Evolutionary conservation across 2,888 invertebrate species (phyloP).

Genomic region (Melanchra persicariae): DNA sequence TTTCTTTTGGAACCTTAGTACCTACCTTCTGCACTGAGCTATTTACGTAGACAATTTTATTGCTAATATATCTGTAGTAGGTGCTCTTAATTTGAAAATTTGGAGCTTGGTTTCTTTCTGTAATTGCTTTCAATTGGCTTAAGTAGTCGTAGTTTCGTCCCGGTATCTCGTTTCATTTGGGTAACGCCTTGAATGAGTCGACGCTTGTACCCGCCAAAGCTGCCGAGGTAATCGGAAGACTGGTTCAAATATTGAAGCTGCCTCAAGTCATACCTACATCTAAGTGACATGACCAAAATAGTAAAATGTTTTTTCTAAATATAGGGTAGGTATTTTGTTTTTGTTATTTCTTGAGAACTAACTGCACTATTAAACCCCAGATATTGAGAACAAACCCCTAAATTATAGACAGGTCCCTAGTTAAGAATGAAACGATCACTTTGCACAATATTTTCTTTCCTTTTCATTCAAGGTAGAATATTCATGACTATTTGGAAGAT

Average conservation of each 20-base stretch:
- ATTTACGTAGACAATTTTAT: constrained; percentile 21
- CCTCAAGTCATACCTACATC: neutral
- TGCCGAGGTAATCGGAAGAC: constrained; percentile 10
- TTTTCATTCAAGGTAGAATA: neutral
- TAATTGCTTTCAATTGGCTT: constrained; percentile 69
- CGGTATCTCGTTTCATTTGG: constrained; percentile 63
- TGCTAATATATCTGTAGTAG: neutral
- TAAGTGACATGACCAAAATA: constrained; percentile 12
- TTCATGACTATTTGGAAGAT: neutral
- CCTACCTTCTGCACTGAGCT: constrained; percentile 16
- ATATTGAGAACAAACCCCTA: no score
- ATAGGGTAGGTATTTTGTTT: constrained; percentile 8
- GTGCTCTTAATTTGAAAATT: constrained; percentile 15
- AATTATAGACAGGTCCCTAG: no score
- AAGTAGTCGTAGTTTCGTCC: constrained; percentile 56
- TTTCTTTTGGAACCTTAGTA: constrained; percentile 49
- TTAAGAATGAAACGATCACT: no score
- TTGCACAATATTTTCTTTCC: neutral
- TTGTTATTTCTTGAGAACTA: no score
- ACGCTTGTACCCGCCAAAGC: constrained; percentile 38
- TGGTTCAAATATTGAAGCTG: neutral
- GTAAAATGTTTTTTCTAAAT: neutral
- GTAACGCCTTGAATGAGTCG: constrained; percentile 61
- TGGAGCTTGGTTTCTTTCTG: constrained; percentile 44
- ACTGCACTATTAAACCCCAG: no score